These are phyloP conservation scores for Mus pahari DNA, from an alignment of 2,113 vertebrate species.

Conservation along the genomic window DNA sequence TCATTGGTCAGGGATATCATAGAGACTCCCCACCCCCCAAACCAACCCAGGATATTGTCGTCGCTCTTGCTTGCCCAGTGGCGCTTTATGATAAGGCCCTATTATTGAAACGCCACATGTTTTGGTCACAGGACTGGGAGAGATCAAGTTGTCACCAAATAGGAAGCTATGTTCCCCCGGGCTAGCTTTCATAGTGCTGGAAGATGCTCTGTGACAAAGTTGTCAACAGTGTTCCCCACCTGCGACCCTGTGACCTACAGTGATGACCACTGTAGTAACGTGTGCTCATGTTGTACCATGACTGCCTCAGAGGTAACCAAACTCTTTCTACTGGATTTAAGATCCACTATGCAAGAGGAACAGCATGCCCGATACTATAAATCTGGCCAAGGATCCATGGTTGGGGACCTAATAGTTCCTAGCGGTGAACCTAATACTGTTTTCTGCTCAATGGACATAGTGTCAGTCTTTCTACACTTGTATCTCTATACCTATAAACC, in stretches of 20 bases:
- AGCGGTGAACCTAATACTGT: not conserved
- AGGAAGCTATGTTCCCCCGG: not conserved
- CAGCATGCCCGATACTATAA: not conserved
- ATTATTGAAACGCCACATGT: too few species aligned
- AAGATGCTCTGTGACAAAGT: not conserved
- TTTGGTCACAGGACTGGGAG: not conserved
- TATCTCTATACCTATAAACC: not conserved
- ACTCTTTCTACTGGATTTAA: not conserved
- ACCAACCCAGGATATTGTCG: not conserved
- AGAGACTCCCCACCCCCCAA: not conserved
- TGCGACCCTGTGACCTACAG: not conserved
- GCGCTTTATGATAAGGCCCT: not conserved
- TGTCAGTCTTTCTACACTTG: not conserved
- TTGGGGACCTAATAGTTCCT: not conserved
- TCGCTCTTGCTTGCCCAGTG: not conserved
- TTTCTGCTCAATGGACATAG: not conserved
- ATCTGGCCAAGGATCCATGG: not conserved
- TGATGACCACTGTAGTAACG: not conserved
- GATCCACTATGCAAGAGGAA: not conserved
- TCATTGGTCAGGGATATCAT: not conserved
- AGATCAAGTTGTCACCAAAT: not conserved
- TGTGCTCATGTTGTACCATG: not conserved
- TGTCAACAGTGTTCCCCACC: not conserved
- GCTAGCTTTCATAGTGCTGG: not conserved
- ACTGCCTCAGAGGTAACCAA: not conserved